Evolutionary conservation across 2,888 invertebrate genomes (phyloP).

Genomic region (Galerucella calmariensis): DNA sequence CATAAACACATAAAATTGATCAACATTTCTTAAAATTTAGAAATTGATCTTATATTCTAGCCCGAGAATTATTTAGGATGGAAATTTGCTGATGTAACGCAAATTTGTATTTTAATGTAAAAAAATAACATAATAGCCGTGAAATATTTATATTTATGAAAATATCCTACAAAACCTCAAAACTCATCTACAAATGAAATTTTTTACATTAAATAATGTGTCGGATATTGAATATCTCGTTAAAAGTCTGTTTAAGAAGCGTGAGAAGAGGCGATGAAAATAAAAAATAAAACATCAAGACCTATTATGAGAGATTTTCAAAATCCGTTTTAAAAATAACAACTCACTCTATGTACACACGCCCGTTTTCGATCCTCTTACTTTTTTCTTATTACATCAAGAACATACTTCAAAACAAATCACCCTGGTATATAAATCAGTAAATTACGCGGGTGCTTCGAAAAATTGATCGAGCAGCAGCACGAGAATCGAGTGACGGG

Average conservation of each 20-base stretch:
- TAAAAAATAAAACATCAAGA: constrained; percentile 43
- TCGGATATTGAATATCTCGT: constrained; percentile 56
- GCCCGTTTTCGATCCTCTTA: constrained; percentile 18
- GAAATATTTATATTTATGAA: constrained; percentile 66
- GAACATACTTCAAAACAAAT: neutral
- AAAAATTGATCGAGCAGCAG: constrained; percentile 5
- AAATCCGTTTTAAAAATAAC: constrained; percentile 59
- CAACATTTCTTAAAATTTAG: too few species aligned
- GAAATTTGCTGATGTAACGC: neutral
- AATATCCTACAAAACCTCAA: constrained; percentile 66
- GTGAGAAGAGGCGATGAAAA: constrained; percentile 50
- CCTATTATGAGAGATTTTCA: constrained; percentile 50
- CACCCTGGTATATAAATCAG: neutral
- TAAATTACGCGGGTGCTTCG: constrained; percentile 5
- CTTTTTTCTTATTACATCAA: neutral
- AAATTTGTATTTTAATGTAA: neutral
- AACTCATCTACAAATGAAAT: constrained; percentile 65
- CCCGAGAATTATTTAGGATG: too few species aligned
- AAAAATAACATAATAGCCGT: constrained; percentile 53
- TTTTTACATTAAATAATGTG: constrained; percentile 59
- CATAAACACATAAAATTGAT: too few species aligned
- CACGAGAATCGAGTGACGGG: constrained; percentile 23
- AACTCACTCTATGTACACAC: constrained; percentile 57
- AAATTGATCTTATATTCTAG: too few species aligned
- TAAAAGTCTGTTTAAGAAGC: constrained; percentile 46